A percentile compares a stretch with the other conserved stretches of the same genome.
phyloP scores from a whole-genome alignment of 2,113 vertebrate genomes.

The Tinamus guttatus region DNA sequence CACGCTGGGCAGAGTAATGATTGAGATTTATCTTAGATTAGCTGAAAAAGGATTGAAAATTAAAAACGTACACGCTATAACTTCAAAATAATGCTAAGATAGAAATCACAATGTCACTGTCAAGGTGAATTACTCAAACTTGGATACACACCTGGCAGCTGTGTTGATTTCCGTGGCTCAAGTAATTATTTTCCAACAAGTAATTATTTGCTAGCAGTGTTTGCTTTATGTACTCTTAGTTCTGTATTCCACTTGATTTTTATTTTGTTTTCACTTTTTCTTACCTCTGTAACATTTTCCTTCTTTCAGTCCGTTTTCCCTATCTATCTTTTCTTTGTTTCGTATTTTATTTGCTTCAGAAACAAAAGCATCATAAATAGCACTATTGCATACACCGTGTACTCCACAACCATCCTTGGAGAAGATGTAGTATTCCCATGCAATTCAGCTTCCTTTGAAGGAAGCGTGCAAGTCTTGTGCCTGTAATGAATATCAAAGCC shows the following conservation, averaged over 20 bases:
- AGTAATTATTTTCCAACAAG: not conserved
- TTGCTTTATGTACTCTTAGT: not conserved
- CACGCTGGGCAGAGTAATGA: not conserved
- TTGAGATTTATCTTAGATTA: slow-evolving; percentile 32
- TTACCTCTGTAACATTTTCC: not conserved
- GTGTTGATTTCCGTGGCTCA: not conserved
- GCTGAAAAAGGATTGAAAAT: not conserved
- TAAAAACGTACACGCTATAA: slow-evolving; percentile 8
- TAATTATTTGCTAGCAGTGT: not conserved
- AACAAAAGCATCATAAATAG: not conserved
- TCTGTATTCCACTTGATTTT: not conserved
- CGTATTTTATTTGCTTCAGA: not conserved
- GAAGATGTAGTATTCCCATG: not conserved
- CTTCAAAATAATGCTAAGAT: not conserved
- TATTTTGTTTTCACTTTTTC: not conserved
- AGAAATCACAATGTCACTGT: not conserved
- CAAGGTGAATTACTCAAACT: slow-evolving; percentile 1
- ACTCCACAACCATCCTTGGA: not conserved
- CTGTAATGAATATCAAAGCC: not conserved
- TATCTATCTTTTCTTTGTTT: not conserved
- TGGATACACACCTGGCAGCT: not conserved
- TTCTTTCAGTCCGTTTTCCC: not conserved
- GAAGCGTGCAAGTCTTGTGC: not conserved
- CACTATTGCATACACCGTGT: not conserved
- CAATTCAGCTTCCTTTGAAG: not conserved